Evolutionary conservation across 1,140 invertebrate genomes (phyloP).

Genomic region (Drosophila punjabiensis): DNA sequence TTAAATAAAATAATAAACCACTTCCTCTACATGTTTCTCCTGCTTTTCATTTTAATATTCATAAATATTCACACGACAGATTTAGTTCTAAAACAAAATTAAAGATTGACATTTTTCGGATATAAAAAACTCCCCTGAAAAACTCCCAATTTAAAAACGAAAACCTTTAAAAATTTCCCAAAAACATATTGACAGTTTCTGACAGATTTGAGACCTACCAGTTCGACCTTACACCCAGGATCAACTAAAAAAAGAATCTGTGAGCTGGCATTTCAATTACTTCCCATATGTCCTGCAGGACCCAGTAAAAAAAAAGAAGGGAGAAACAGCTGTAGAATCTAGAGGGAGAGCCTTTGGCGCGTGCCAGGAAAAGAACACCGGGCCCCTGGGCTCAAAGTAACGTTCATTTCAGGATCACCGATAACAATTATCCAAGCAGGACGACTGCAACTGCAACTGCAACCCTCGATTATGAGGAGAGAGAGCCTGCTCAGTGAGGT

Average conservation of each 20-base stretch:
- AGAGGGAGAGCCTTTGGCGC: constrained; percentile 59
- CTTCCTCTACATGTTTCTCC: fast-evolving
- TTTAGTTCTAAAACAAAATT: background rate
- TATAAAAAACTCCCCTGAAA: background rate
- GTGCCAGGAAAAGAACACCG: constrained; percentile 68
- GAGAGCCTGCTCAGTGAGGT: constrained; percentile 40
- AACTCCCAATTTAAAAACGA: background rate
- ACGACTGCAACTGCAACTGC: constrained; percentile 54
- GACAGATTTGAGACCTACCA: constrained; percentile 38
- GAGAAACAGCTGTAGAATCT: constrained; percentile 24
- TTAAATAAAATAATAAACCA: background rate
- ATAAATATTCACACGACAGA: background rate
- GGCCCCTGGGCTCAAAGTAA: constrained; percentile 70
- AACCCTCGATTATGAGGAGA: constrained; percentile 48
- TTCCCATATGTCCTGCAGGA: constrained; percentile 31
- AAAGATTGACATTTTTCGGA: background rate
- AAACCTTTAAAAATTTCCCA: constrained; percentile 11
- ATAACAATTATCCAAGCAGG: constrained; percentile 72
- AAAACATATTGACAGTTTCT: constrained; percentile 42
- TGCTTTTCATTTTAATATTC: background rate
- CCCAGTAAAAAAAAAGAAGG: constrained; percentile 20
- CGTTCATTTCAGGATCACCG: constrained; percentile 75
- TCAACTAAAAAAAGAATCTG: constrained; percentile 41
- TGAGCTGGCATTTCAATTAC: constrained; percentile 38
- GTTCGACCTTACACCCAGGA: constrained; percentile 5